Percentiles rank a stretch among this genome's conserved stretches.
phyloP scores from a whole-genome alignment of 2,113 vertebrate genomes.

The Dasyornis broadbenti region DNA sequence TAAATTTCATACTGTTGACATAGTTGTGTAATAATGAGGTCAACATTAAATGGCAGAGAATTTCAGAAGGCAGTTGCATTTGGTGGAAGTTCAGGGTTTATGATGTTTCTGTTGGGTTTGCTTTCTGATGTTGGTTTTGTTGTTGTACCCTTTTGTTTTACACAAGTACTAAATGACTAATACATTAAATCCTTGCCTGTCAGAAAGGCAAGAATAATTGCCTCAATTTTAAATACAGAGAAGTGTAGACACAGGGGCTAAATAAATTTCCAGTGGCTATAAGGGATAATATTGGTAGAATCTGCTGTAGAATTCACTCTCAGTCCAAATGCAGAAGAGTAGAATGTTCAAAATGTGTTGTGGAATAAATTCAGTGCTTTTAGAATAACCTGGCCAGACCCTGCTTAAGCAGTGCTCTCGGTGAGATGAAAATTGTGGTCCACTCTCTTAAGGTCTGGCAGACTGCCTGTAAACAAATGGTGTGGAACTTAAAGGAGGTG shows the following conservation, averaged over 20 bases:
- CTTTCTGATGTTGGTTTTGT: background rate
- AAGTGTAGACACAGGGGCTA: background rate
- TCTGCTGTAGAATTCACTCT: background rate
- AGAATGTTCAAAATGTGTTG: background rate
- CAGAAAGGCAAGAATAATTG: background rate
- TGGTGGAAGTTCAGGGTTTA: background rate
- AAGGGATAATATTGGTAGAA: background rate
- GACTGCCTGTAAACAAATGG: background rate
- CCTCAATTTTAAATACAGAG: background rate
- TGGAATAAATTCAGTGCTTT: background rate
- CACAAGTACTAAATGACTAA: background rate
- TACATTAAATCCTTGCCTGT: background rate
- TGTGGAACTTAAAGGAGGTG: background rate
- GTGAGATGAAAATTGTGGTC: background rate
- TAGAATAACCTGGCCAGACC: background rate
- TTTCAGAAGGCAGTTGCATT: background rate
- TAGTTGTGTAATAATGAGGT: background rate
- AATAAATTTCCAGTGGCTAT: background rate
- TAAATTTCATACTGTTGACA: background rate
- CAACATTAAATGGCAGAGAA: background rate
- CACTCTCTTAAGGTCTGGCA: background rate
- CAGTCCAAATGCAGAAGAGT: background rate
- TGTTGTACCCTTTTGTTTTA: background rate
- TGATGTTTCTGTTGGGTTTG: background rate
- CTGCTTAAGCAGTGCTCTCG: background rate